These are phyloP conservation scores for Platalea minor DNA, from an alignment of 2,797 vertebrate genomes.

Conservation along the genomic window DNA sequence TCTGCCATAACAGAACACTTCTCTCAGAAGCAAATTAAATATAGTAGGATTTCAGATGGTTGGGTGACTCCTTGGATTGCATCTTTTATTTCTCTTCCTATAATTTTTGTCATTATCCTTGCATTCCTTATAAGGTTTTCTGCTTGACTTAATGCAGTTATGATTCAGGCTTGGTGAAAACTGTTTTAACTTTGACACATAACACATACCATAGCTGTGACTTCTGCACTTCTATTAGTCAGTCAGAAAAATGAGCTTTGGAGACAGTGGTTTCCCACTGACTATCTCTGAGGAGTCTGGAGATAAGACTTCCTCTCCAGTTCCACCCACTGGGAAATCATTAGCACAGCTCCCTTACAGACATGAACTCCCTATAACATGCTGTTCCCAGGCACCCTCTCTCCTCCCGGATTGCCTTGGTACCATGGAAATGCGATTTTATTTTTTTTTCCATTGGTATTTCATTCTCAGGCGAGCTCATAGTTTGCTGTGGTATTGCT, in stretches of 20 bases:
- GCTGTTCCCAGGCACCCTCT: neutral
- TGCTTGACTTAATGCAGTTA: neutral
- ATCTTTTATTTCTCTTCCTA: conserved; percentile 5
- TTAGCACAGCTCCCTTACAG: neutral
- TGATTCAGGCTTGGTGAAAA: conserved; percentile 3
- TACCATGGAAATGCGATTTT: neutral
- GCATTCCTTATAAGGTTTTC: neutral
- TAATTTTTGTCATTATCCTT: conserved; percentile 28
- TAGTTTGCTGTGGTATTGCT: neutral
- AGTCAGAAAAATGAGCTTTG: conserved; percentile 41
- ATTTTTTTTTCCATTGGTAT: neutral
- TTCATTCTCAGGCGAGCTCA: neutral
- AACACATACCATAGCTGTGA: conserved; percentile 3
- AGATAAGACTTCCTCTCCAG: conserved; percentile 54
- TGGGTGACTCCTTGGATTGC: neutral
- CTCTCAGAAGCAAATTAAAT: conserved; percentile 2
- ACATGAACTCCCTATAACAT: neutral
- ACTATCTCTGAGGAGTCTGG: conserved; percentile 39
- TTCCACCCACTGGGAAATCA: conserved; percentile 57
- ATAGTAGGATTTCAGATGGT: neutral
- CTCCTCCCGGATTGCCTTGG: neutral
- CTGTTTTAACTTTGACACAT: conserved; percentile 2
- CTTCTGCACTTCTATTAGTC: conserved; percentile 40
- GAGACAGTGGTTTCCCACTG: conserved; percentile 35
- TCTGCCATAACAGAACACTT: neutral